Percentiles rank a stretch among this genome's conserved stretches.
These are phyloP conservation scores for Drosophila parthenogenetica DNA, from an alignment of 2,888 invertebrate species.

Conservation along the genomic window DNA sequence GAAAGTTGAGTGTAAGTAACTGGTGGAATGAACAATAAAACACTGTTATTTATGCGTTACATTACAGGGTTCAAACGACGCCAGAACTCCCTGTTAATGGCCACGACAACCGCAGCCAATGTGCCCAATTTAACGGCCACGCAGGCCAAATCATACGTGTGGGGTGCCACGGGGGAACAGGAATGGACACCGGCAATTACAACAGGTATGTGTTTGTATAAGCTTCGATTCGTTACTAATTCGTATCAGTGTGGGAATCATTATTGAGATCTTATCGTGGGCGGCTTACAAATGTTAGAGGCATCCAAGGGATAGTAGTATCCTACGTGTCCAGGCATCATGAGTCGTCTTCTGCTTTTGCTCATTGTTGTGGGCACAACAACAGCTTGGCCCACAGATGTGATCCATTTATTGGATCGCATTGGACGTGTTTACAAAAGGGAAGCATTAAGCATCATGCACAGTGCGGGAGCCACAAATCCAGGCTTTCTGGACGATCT, in stretches of 20 bases:
- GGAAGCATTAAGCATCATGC: conserved; percentile 40
- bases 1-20: conserved; percentile 72
- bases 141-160: conserved; percentile 87
- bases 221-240: conserved; percentile 28
- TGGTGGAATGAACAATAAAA: neutral
- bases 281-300: conserved; percentile 7
- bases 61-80: conserved; percentile 77
- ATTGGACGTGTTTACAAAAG: conserved; percentile 51
- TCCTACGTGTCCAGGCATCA: conserved; percentile 12
- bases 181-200: conserved; percentile 98
- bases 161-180: conserved; percentile 98
- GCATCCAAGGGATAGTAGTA: conserved; percentile 23
- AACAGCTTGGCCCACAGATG: conserved; percentile 22
- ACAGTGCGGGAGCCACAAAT: conserved; percentile 30
- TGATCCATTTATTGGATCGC: conserved; percentile 45
- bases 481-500: conserved; percentile 39
- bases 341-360: conserved; percentile 29
- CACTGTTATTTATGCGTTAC: neutral
- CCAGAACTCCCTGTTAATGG: conserved; percentile 73
- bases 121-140: conserved; percentile 70
- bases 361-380: conserved; percentile 2
- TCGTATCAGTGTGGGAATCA: conserved; percentile 15
- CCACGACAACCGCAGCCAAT: conserved; percentile 54
- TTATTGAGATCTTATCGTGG: conserved; percentile 42
- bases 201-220: conserved; percentile 88